Percentiles rank a stretch among this genome's conserved stretches.
Evolutionary conservation across 2,888 invertebrate species (phyloP).

Genomic region (Stenodema calcarata): DNA sequence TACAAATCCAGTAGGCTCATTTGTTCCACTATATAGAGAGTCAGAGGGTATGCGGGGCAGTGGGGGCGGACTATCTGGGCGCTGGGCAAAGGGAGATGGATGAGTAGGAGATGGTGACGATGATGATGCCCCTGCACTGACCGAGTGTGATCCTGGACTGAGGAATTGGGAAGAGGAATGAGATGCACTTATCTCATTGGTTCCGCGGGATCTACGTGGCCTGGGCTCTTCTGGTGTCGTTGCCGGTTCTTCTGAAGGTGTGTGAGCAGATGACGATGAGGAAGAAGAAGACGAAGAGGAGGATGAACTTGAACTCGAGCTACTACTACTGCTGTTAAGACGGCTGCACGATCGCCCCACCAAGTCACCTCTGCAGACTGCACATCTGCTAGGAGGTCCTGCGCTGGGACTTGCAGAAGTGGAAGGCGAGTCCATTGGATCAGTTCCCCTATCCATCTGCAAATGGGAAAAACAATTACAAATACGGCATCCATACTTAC

Average conservation of each 20-base stretch:
- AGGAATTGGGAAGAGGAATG: conserved; percentile 54
- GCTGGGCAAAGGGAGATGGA: neutral
- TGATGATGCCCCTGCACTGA: neutral
- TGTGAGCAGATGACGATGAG: neutral
- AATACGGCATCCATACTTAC: no score
- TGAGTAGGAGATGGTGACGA: neutral
- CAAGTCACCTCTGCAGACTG: conserved; percentile 24
- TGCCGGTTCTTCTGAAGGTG: conserved; percentile 1
- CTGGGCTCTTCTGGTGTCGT: conserved; percentile 20
- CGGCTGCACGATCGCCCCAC: neutral
- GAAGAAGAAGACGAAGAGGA: conserved; percentile 7
- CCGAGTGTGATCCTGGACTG: neutral
- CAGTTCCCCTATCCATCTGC: conserved; percentile 74
- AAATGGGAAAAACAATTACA: conserved; percentile 56
- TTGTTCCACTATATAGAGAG: neutral
- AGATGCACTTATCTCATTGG: conserved; percentile 56
- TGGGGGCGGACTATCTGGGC: neutral
- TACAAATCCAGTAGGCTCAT: neutral
- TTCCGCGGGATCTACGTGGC: conserved; percentile 49
- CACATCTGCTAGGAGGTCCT: neutral
- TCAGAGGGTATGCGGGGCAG: neutral
- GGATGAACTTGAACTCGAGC: conserved; percentile 5
- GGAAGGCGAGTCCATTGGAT: conserved; percentile 71
- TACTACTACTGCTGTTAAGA: neutral
- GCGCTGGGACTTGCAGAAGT: conserved; percentile 1